These are phyloP conservation scores for Chlorospingus flavigularis DNA, from an alignment of 2,797 vertebrate genomes.

Conservation along the genomic window DNA sequence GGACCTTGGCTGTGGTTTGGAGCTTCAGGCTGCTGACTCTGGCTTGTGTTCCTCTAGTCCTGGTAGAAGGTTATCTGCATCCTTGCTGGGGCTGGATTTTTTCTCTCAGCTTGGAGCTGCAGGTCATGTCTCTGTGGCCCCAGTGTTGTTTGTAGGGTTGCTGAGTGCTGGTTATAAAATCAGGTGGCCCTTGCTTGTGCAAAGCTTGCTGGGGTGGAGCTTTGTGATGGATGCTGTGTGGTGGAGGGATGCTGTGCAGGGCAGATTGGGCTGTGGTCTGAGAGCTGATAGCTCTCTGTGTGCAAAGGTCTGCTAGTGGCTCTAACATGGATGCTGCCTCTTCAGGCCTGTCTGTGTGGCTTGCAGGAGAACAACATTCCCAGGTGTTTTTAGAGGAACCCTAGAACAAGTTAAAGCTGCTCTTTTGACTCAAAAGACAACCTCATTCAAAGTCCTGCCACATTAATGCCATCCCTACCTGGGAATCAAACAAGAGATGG, in stretches of 20 bases:
- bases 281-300: neutral
- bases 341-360: rapidly evolving
- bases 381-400: neutral
- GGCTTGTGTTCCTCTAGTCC: neutral
- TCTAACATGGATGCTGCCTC: neutral
- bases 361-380: neutral
- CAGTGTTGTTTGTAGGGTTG: rapidly evolving
- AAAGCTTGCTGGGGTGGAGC: neutral
- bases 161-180: neutral
- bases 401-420: neutral
- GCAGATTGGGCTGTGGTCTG: neutral
- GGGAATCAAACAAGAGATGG: neutral
- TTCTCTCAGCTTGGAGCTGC: rapidly evolving
- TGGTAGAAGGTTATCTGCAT: neutral
- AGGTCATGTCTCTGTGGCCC: rapidly evolving
- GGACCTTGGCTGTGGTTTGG: neutral
- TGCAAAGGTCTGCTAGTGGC: neutral
- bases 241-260: neutral
- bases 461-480: neutral
- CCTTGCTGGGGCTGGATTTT: neutral
- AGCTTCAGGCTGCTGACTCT: neutral
- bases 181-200: neutral
- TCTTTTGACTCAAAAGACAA: neutral
- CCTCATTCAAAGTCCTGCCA: neutral
- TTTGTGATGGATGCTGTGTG: neutral